Evolutionary conservation across 1,140 invertebrate species (phyloP).

Genomic region (Drosophila santomea): DNA sequence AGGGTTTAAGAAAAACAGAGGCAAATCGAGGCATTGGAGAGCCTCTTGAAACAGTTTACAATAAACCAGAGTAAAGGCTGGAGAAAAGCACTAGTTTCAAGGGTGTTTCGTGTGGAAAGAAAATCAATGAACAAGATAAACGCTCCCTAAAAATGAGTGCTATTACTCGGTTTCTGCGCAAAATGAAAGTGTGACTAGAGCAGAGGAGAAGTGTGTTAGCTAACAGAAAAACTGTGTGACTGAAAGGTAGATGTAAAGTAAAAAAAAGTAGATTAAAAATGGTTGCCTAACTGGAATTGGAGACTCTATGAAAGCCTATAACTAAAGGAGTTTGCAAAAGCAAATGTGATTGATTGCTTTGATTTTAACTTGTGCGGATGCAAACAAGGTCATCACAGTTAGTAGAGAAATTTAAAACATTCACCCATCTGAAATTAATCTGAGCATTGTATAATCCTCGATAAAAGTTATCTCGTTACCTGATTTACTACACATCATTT

Average conservation of each 20-base stretch:
- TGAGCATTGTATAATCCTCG: no score
- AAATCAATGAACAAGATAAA: constrained; percentile 60
- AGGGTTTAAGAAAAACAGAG: constrained; percentile 12
- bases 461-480: background rate
- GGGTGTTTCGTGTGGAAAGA: constrained; percentile 25
- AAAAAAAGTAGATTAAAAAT: background rate
- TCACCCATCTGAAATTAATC: no score
- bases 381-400: background rate
- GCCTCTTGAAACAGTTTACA: constrained; percentile 67
- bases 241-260: background rate
- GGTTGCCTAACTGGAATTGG: background rate
- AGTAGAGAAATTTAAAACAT: background rate
- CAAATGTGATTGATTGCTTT: background rate
- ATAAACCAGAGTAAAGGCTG: constrained; percentile 41
- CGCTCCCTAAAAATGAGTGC: constrained; percentile 47
- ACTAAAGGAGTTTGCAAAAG: background rate
- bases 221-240: constrained; percentile 2
- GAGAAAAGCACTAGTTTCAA: constrained; percentile 12
- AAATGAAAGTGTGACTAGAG: constrained; percentile 8
- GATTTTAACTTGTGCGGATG: background rate
- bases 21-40: constrained; percentile 41
- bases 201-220: background rate
- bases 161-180: constrained; percentile 12
- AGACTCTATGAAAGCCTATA: background rate
- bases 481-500: background rate